Percentiles rank a stretch among this genome's conserved stretches.
These are phyloP conservation scores for Drosophila crucigera DNA, from an alignment of 2,888 invertebrate genomes.

Conservation along the genomic window DNA sequence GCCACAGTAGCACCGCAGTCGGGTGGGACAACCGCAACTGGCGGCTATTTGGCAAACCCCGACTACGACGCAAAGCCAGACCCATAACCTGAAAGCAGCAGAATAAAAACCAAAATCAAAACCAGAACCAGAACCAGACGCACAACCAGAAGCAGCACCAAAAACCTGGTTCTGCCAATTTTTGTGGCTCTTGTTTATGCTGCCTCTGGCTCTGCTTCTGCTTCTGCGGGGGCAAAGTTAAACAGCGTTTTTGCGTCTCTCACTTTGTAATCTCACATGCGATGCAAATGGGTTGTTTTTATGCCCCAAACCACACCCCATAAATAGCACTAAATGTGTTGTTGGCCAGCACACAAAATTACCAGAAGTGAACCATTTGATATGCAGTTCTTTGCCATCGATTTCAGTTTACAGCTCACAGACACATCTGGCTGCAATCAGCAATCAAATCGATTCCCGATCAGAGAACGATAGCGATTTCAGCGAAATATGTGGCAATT, in stretches of 20 bases:
- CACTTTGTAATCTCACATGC: constrained; percentile 4
- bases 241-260: constrained; percentile 31
- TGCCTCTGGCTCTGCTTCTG: not conserved
- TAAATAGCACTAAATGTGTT: constrained; percentile 1
- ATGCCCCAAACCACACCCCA: not conserved
- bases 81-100: not conserved
- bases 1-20: constrained; percentile 19
- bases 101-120: not conserved
- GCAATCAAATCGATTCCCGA: not conserved
- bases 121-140: not conserved
- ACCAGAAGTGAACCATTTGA: not conserved
- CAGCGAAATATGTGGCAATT: too few relatives aligned
- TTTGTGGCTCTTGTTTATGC: constrained; percentile 62
- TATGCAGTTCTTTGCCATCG: not conserved
- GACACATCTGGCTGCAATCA: not conserved
- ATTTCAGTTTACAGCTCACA: not conserved
- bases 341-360: not conserved
- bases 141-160: not conserved
- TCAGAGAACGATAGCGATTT: not conserved
- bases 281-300: constrained; percentile 33
- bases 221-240: constrained; percentile 32
- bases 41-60: constrained; percentile 39
- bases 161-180: constrained; percentile 56
- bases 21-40: constrained; percentile 28
- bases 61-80: not conserved